phyloP scores from a whole-genome alignment of 1,140 invertebrate genomes.

The Cryptotermes secundus region DNA sequence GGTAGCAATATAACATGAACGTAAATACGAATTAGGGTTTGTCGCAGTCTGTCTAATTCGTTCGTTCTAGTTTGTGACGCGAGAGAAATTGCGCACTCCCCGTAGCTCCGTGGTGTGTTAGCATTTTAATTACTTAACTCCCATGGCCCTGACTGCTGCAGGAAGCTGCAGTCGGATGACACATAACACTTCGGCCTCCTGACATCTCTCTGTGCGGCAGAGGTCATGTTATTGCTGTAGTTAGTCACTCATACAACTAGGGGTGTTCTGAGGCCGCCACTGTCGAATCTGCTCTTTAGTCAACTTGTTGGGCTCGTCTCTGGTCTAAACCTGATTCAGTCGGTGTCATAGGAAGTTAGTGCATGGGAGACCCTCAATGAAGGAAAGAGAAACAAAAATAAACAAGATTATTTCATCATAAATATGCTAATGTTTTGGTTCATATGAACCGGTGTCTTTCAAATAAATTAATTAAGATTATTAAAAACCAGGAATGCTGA shows the following conservation, averaged over 20 bases:
- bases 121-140: conserved; percentile 14
- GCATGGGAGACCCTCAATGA: too few species aligned
- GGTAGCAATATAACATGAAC: not conserved
- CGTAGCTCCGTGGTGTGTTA: not conserved
- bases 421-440: too few species aligned
- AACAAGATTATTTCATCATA: too few species aligned
- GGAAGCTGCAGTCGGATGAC: not conserved
- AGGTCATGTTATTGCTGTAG: not conserved
- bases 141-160: not conserved
- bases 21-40: not conserved
- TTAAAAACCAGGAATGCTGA: too few species aligned
- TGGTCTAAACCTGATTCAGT: too few species aligned
- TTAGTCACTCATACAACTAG: not conserved
- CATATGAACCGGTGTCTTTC: too few species aligned
- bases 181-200: not conserved
- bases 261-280: not conserved
- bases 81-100: not conserved
- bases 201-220: not conserved
- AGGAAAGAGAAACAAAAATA: too few species aligned
- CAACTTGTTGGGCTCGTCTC: too few species aligned
- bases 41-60: not conserved
- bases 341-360: too few species aligned
- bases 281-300: too few species aligned
- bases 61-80: not conserved
- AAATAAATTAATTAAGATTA: too few species aligned